A percentile compares a stretch with the other conserved stretches of the same genome.
Evolutionary conservation across 2,888 invertebrate genomes (phyloP).

Genomic region (Steromphala cineraria): DNA sequence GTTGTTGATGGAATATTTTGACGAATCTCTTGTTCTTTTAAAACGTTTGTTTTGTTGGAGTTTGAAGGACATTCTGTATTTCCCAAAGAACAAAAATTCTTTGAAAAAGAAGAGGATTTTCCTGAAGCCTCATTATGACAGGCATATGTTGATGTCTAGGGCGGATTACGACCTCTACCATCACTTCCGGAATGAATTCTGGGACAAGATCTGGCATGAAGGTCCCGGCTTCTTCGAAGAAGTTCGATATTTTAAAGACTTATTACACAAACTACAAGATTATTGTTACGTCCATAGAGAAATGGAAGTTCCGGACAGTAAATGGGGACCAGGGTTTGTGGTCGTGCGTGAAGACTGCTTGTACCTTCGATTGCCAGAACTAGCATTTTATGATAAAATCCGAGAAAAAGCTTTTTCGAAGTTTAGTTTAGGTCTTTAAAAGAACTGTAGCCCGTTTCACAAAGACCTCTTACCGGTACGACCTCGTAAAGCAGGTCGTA

Average conservation of each 20-base stretch:
- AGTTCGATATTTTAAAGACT: slow-evolving; percentile 21
- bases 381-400: slow-evolving; percentile 33
- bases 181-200: slow-evolving; percentile 22
- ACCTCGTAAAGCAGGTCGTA: too few relatives aligned
- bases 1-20: slow-evolving; percentile 55
- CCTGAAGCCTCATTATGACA: slow-evolving; percentile 19
- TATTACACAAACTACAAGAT: neutral
- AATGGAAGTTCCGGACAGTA: slow-evolving; percentile 27
- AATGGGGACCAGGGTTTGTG: slow-evolving; percentile 38
- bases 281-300: slow-evolving; percentile 15
- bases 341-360: slow-evolving; percentile 35
- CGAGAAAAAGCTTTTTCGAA: neutral
- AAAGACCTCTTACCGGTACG: too few relatives aligned
- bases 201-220: slow-evolving; percentile 17
- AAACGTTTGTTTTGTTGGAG: slow-evolving; percentile 55
- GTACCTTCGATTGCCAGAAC: slow-evolving; percentile 31
- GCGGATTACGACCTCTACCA: slow-evolving; percentile 35
- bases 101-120: slow-evolving; percentile 31
- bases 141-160: slow-evolving; percentile 24
- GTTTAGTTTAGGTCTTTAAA: too few relatives aligned
- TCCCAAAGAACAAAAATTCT: slow-evolving; percentile 41
- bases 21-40: slow-evolving; percentile 55
- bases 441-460: too few relatives aligned
- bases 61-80: slow-evolving; percentile 50
- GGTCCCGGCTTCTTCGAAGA: slow-evolving; percentile 29